Evolutionary conservation across 2,113 vertebrate genomes (phyloP).

Genomic region (Heliornis fulica): DNA sequence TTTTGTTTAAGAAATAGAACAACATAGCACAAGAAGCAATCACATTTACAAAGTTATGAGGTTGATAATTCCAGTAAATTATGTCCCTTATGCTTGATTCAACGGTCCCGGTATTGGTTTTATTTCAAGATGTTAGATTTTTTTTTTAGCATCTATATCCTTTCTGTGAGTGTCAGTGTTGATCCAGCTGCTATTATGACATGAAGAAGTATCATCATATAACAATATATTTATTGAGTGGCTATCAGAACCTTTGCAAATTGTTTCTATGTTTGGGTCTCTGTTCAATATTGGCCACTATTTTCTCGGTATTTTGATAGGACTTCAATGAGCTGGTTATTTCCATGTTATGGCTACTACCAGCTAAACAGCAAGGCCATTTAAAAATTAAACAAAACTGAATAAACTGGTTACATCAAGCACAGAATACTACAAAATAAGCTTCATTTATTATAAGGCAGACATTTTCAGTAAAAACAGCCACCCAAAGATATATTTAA

Average conservation of each 20-base stretch:
- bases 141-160: not conserved
- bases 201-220: not conserved
- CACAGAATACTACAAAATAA: not conserved
- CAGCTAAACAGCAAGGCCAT: not conserved
- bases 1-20: not conserved
- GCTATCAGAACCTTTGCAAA: not conserved
- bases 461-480: conserved; percentile 2
- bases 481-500: not conserved
- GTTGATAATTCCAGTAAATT: not conserved
- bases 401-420: not conserved
- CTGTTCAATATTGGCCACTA: not conserved
- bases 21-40: not conserved
- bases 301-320: not conserved
- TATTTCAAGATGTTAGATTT: not conserved
- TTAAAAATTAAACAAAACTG: not conserved
- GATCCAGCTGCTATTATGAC: not conserved
- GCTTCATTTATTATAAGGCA: not conserved
- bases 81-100: not conserved
- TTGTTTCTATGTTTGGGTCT: not conserved
- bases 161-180: not conserved
- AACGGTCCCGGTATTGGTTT: not conserved
- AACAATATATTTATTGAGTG: not conserved
- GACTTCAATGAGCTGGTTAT: not conserved
- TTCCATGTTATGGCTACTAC: not conserved
- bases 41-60: not conserved